phyloP scores from a whole-genome alignment of 2,888 invertebrate species.

The Oscheius sp. region DNA sequence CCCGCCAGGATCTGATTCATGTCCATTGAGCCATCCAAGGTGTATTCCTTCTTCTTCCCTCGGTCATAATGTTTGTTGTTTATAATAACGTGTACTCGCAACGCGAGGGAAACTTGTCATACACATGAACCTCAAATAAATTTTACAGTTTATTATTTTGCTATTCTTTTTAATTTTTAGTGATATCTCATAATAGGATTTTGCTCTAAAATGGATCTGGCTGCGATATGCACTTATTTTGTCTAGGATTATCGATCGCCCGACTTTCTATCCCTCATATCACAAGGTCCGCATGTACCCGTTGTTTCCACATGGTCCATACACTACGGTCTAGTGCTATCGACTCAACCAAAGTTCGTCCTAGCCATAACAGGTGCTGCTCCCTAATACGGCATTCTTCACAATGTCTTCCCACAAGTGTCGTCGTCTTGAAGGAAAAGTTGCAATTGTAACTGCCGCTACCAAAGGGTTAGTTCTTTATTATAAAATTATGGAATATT shows the following conservation, averaged over 20 bases:
- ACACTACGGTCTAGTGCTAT: constrained; percentile 26
- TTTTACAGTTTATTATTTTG: constrained; percentile 6
- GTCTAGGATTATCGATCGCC: no score
- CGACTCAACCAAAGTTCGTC: constrained; percentile 22
- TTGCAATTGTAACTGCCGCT: constrained; percentile 67
- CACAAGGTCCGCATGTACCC: background rate
- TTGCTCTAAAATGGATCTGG: no score
- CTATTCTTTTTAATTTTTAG: no score
- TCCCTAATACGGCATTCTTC: background rate
- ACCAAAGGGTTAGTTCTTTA: constrained; percentile 57
- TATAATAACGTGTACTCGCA: constrained; percentile 25
- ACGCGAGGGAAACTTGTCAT: constrained; percentile 25
- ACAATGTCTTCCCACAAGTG: constrained; percentile 37
- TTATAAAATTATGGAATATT: background rate
- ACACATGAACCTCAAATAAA: constrained; percentile 23
- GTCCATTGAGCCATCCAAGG: constrained; percentile 43
- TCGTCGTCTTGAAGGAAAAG: constrained; percentile 61
- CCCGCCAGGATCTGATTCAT: constrained; percentile 52
- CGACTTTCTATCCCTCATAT: no score
- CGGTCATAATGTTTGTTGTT: constrained; percentile 30
- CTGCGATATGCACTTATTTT: no score
- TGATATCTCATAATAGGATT: no score
- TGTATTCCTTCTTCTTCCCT: constrained; percentile 24
- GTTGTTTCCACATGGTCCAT: background rate
- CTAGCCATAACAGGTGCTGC: background rate